These are phyloP conservation scores for Bellardia pandia DNA, from an alignment of 2,888 invertebrate species.

Conservation along the genomic window DNA sequence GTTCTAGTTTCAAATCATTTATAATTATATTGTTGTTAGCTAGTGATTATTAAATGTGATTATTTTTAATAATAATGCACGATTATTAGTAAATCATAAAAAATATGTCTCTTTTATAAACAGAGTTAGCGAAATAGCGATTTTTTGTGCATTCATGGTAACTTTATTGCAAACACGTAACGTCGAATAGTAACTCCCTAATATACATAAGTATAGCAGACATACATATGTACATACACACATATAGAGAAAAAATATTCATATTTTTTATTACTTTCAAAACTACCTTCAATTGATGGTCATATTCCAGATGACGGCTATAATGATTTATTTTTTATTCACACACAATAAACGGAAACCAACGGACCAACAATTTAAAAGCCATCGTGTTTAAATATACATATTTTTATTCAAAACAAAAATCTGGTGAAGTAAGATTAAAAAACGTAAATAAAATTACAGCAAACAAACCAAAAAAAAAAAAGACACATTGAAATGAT, in stretches of 20 bases:
- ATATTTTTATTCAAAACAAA: not conserved
- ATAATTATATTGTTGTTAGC: not conserved
- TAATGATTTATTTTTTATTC: not conserved
- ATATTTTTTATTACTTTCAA: not conserved
- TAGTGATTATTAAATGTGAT: too few relatives aligned
- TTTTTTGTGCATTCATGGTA: too few relatives aligned
- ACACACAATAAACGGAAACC: not conserved
- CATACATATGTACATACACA: not conserved
- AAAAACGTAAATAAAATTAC: not conserved
- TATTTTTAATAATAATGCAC: too few relatives aligned
- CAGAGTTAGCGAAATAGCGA: too few relatives aligned
- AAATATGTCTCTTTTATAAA: too few relatives aligned
- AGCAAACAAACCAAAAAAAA: not conserved
- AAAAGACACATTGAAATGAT: not conserved
- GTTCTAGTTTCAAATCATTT: not conserved
- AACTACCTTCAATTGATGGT: not conserved
- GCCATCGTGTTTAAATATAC: not conserved
- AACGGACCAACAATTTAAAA: slow-evolving; percentile 2
- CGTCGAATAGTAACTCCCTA: too few relatives aligned
- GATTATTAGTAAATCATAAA: too few relatives aligned
- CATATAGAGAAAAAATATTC: not conserved
- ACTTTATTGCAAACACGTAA: too few relatives aligned
- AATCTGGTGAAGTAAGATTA: not conserved
- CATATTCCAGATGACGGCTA: not conserved
- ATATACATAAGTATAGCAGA: too few relatives aligned